Evolutionary conservation across 2,888 invertebrate species (phyloP).

Genomic region (Rugalucina vietnamica): DNA sequence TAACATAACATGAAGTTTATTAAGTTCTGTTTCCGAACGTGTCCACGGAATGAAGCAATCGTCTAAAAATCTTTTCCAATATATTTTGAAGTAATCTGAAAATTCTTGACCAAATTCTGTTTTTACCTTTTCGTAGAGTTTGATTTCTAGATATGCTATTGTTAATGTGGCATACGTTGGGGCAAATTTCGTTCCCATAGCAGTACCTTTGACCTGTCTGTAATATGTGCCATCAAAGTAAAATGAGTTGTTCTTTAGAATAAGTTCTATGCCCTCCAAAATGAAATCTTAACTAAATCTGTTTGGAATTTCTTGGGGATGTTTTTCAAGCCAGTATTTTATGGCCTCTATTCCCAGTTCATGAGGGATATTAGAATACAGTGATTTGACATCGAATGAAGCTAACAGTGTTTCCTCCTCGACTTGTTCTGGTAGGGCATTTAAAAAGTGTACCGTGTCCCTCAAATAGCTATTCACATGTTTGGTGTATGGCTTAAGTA

Average conservation of each 20-base stretch:
- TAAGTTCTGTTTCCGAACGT: not conserved
- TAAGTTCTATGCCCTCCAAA: not conserved
- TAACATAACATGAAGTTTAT: too few species aligned
- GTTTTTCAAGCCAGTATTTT: not conserved
- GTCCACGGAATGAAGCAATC: not conserved
- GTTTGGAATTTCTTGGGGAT: not conserved
- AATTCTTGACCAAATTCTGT: not conserved
- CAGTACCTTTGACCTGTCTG: not conserved
- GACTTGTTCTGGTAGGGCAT: constrained; percentile 5
- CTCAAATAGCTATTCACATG: constrained; percentile 36
- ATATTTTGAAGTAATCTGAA: not conserved
- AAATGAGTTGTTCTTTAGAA: not conserved
- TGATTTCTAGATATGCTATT: not conserved
- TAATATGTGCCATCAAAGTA: not conserved
- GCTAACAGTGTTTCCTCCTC: not conserved
- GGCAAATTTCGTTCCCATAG: not conserved
- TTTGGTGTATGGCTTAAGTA: constrained; percentile 40
- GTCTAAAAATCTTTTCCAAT: not conserved
- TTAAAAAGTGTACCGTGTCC: constrained; percentile 40
- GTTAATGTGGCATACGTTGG: not conserved
- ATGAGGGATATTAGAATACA: not conserved
- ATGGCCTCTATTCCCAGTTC: not conserved
- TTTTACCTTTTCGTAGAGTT: not conserved
- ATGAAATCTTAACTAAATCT: not conserved
- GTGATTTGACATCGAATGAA: not conserved